Conservation (phyloP, 2,888 invertebrate genomes). For the Drosophila austrosaltans region DNA sequence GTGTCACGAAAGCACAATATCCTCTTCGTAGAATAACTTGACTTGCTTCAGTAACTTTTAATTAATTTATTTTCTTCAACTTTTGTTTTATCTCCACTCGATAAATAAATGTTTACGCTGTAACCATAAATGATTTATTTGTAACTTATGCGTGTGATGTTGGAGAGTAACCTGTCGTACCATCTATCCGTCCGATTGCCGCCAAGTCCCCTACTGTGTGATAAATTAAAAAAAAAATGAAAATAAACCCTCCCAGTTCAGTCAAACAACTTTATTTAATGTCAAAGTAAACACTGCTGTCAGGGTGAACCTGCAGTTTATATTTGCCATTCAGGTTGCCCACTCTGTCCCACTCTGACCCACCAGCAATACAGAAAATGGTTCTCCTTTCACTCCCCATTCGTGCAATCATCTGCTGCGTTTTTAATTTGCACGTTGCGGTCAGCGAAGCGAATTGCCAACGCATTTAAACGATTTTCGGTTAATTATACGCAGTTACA, state of each 20-base stretch:
- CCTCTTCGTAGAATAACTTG: constrained; percentile 3
- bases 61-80: constrained; percentile 73
- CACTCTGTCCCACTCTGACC: constrained; percentile 15
- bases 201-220: constrained; percentile 16
- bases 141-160: constrained; percentile 70
- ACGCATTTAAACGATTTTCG: constrained; percentile 73
- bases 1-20: constrained; percentile 1
- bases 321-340: background rate
- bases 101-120: constrained; percentile 73
- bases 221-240: constrained; percentile 53
- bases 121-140: constrained; percentile 78
- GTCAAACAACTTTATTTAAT: constrained; percentile 78
- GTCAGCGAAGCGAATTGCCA: constrained; percentile 43
- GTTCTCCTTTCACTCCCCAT: background rate
- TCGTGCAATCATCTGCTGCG: constrained; percentile 33
- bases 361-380: constrained; percentile 5
- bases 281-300: constrained; percentile 71
- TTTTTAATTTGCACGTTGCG: constrained; percentile 73
- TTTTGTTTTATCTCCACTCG: constrained; percentile 41
- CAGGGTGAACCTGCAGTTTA: constrained; percentile 22
- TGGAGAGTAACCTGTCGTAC: constrained; percentile 22
- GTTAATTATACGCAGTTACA: constrained; percentile 72
- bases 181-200: background rate
- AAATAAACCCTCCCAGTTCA: constrained; percentile 34
- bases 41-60: constrained; percentile 62